Conservation (phyloP, 2,113 vertebrate species). For the Typhlomys cinereus region DNA sequence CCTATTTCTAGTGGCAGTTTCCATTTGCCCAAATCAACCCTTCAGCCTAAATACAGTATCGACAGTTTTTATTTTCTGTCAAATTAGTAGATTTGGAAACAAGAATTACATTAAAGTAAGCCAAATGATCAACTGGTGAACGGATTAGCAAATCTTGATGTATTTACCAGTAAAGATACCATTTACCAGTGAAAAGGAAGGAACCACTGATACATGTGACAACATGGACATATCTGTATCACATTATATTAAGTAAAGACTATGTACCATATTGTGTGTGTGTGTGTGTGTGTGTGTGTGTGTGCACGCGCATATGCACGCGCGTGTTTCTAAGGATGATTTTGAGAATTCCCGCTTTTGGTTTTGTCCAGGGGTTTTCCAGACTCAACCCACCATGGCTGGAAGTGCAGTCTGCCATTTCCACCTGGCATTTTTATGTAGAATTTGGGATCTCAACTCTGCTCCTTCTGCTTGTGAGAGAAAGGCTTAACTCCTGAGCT, state of each 20-base stretch:
- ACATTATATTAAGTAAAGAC: not conserved
- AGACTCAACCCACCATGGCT: no score
- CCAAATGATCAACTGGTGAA: not conserved
- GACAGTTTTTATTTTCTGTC: conserved; percentile 51
- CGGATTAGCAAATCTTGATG: not conserved
- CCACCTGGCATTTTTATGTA: no score
- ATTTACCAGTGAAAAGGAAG: conserved; percentile 1
- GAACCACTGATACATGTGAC: not conserved
- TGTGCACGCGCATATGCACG: no score
- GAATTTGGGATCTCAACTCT: no score
- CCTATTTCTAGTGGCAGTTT: conserved; percentile 43
- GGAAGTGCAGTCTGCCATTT: no score
- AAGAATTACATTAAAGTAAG: conserved; percentile 45
- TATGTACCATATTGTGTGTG: not conserved
- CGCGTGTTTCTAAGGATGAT: no score
- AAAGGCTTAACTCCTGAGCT: no score
- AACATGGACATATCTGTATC: not conserved
- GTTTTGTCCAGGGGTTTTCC: no score
- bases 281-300: no score
- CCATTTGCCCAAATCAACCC: conserved; percentile 2
- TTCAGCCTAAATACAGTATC: conserved; percentile 34
- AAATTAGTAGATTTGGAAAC: conserved; percentile 51
- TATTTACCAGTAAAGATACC: not conserved
- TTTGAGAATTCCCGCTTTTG: no score
- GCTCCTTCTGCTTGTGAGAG: no score